phyloP scores from a whole-genome alignment of 2,888 invertebrate species.

The Pycnomerus fuliginosus region DNA sequence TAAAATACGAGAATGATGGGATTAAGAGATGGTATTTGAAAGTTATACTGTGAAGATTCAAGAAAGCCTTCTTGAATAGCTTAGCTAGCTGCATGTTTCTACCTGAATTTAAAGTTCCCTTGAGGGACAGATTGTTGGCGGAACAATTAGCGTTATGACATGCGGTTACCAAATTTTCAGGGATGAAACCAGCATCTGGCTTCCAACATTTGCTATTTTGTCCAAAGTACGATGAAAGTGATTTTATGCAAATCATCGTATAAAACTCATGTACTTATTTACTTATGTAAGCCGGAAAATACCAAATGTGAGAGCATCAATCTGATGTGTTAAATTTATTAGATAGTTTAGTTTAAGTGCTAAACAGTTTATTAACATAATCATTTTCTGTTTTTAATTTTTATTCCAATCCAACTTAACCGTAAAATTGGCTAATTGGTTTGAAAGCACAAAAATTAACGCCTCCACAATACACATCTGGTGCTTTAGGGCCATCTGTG shows the following conservation, averaged over 20 bases:
- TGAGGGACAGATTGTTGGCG: constrained; percentile 30
- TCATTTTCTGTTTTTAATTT: no score
- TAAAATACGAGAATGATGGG: constrained; percentile 9
- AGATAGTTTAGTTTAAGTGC: constrained; percentile 16
- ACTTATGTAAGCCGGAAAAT: constrained; percentile 20
- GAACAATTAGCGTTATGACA: constrained; percentile 28
- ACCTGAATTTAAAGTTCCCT: constrained; percentile 17
- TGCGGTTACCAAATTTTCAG: constrained; percentile 27
- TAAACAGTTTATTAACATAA: no score
- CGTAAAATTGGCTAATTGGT: no score
- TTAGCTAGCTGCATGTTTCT: no score
- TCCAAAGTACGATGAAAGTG: constrained; percentile 10
- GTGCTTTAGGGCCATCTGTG: no score
- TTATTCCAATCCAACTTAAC: no score
- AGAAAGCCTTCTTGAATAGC: no score
- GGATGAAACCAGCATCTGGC: constrained; percentile 20
- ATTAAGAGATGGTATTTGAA: constrained; percentile 4
- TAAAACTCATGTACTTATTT: constrained; percentile 11
- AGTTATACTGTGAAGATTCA: constrained; percentile 9
- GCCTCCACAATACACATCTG: no score
- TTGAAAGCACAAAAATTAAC: no score
- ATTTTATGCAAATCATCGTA: constrained; percentile 16
- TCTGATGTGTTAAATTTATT: constrained; percentile 18
- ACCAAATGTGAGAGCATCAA: constrained; percentile 22
- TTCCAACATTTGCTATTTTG: constrained; percentile 17